Evolutionary conservation across 2,113 vertebrate species (phyloP).

Genomic region (Brachyhypopomus occidentalis): DNA sequence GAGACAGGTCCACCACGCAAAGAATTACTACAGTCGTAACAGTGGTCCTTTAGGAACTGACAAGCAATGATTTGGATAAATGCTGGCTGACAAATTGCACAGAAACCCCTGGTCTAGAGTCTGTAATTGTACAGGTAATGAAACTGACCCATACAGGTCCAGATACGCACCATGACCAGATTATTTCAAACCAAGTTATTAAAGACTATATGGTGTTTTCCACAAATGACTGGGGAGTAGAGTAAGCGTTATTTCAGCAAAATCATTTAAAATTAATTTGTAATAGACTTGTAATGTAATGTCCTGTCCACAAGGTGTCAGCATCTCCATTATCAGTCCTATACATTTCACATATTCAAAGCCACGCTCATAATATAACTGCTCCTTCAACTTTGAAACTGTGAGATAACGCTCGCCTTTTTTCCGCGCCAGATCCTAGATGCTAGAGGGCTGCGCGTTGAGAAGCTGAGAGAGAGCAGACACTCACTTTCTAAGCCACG

Average conservation of each 20-base stretch:
- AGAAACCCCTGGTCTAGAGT: no score
- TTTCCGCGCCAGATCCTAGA: neutral
- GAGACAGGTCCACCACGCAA: no score
- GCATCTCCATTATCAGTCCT: constrained; percentile 12
- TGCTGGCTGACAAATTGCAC: no score
- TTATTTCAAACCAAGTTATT: neutral
- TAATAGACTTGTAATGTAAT: neutral
- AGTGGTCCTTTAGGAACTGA: no score
- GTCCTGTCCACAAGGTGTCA: constrained; percentile 41
- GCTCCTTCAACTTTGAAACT: neutral
- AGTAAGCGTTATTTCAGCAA: no score
- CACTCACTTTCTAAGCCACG: neutral
- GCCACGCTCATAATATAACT: neutral
- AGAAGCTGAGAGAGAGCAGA: no score
- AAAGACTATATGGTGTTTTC: neutral
- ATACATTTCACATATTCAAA: neutral
- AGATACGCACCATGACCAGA: no score
- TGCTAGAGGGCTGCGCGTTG: neutral
- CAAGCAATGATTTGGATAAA: no score
- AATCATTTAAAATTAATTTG: no score
- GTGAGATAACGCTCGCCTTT: neutral
- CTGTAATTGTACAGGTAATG: no score
- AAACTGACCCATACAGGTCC: no score
- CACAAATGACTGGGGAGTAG: neutral
- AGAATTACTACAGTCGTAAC: no score